Base-by-base conservation (phyloP, 2,113 vertebrate species). In the Callipepla squamata region DNA sequence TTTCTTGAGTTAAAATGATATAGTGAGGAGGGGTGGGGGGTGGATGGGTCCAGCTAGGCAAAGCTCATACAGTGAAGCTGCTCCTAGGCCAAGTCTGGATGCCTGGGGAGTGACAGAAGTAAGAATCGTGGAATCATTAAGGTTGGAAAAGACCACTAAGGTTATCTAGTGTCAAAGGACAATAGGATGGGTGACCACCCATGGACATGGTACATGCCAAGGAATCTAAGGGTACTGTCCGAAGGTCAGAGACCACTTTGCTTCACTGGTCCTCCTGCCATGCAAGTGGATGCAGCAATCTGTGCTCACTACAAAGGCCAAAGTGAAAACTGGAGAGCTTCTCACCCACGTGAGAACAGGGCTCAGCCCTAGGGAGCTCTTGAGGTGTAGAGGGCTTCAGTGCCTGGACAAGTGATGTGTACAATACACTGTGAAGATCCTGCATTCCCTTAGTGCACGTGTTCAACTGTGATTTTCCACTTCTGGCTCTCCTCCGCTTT, bases 1-100 rank as follows among this genome's bases (percentile, higher is more conserved):
- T 45, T n/a, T 59, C n/a, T 78, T 62, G 50, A 50, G 28, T 23
- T 59, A 36, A 62, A 0, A 2, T 2, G 6, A 32, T 10, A 11
- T 4, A 16, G 16, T 45, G 30, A 85, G 5, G 85, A 75, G 69
- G 47, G 55, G 81, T 17, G 5, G 11, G 28, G 17, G 22, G 13
- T 28, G 34, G 53, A 8, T 36, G 48, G 30, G 26, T 80, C 23
- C 23, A 40, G 59, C 13, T 76, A 25, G 45, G 32, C 42, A 51
- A 44, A 61, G 66, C 38, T 79, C 69, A 30, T 66, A n/a, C 1
- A 32, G 47, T 25, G 40, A 70, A 28, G 25, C 18, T 28, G 48
- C 36, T 28, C 47, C 28, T 51, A 30, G 19, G 34, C 48, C 25
- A 38, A 5, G 6, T 28, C 48, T 38, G 34, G 25, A 47, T 70